Evolutionary conservation across 1,140 invertebrate species (phyloP).

Genomic region (Drosophila watanabei): DNA sequence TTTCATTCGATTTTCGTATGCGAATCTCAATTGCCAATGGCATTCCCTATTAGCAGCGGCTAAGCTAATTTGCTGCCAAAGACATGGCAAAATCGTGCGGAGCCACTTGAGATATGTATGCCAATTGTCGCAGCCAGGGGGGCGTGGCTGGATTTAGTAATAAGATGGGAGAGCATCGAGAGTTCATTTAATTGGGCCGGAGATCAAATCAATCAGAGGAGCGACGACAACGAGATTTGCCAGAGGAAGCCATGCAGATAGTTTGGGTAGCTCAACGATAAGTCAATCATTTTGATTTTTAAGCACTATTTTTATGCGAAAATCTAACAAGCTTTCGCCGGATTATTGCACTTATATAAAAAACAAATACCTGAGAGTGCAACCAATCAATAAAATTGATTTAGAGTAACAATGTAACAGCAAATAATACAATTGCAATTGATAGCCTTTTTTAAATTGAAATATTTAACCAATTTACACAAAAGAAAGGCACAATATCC

Average conservation of each 20-base stretch:
- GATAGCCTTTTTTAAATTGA: neutral
- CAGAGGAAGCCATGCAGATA: neutral
- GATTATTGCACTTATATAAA: neutral
- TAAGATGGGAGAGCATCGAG: slow-evolving; percentile 19
- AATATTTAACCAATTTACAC: neutral
- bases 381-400: neutral
- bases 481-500: neutral
- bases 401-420: neutral
- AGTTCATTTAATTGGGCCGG: slow-evolving; percentile 34
- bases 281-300: neutral
- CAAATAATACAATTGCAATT: neutral
- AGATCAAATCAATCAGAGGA: slow-evolving; percentile 43
- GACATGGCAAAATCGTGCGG: slow-evolving; percentile 60
- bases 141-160: slow-evolving; percentile 39
- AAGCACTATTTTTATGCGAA: no score
- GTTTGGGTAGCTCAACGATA: neutral
- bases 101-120: slow-evolving; percentile 38
- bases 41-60: slow-evolving; percentile 66
- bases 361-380: neutral
- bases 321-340: neutral
- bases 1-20: slow-evolving; percentile 79
- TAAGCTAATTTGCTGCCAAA: slow-evolving; percentile 75
- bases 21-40: slow-evolving; percentile 78
- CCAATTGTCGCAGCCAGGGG: slow-evolving; percentile 38
- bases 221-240: slow-evolving; percentile 4